Base-by-base conservation (phyloP, 2,113 vertebrate genomes). In the Zingel zingel region DNA sequence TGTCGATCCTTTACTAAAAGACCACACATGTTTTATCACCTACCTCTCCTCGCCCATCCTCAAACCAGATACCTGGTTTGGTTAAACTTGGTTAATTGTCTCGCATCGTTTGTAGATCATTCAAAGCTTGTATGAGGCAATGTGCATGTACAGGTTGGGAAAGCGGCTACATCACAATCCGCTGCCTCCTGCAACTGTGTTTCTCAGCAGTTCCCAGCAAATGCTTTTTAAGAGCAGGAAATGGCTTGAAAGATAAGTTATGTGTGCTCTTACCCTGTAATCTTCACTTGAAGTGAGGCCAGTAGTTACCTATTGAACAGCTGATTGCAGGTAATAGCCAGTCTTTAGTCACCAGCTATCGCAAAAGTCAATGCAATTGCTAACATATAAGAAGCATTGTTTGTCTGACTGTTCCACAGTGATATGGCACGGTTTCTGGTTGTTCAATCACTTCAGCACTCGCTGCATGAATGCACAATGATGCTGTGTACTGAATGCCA, bases 141-240 rank as follows among this genome's bases (percentile, higher is more conserved):
- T 14, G 30, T 81, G 77, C 62, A 14, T 63, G 74, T 75, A 71
- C 76, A 23, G 66, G 64, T 23, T 57, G 54, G 69, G 69, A 59
- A 62, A 72, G 48, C 21, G n/a, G 47, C 74, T 77, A n/a, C 61
- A 45, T 43, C 23, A 30, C 75, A 79, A 53, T 66, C 36, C 8
- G 36, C 67, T 33, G 58, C 65, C 53, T 70, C 62, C 50, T 45
- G 45, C 15, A 36, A 70, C 71, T 62, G 25, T 30, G 39, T 65
- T 59, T 78, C 57, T 69, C 59, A 58, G 86, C 66, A 65, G 57
- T 78, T 79, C 78, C 66, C 25, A 51, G 68, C 33, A 84, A 89
- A 87, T 59, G n/a, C 61, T 50, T 87, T 86, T 83, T 58, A 86
- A 81, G 39, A 84, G 64, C 54, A 86, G 87, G 82, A 90, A 89